Percentiles rank a stretch among this genome's conserved stretches.
Evolutionary conservation across 1,140 invertebrate species (phyloP).

Genomic region (Pentalonia nigronervosa): DNA sequence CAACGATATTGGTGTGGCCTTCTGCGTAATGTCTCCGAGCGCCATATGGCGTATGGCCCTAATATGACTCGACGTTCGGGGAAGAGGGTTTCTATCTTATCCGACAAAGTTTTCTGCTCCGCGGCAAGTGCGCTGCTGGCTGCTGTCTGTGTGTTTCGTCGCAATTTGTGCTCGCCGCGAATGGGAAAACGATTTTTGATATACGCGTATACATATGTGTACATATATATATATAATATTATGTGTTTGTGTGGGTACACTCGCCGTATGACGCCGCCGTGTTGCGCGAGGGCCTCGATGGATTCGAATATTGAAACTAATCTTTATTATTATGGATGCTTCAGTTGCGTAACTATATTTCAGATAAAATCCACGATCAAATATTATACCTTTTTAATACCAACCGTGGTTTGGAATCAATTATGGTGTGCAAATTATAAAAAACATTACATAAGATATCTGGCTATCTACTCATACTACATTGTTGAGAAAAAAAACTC

Average conservation of each 20-base stretch:
- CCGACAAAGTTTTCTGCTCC: constrained; percentile 13
- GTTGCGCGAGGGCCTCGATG: neutral
- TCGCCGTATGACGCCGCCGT: neutral
- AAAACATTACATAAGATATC: neutral
- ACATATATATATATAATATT: neutral
- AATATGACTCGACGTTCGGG: neutral
- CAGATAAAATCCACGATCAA: no score
- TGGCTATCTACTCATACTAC: neutral
- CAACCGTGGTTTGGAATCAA: neutral
- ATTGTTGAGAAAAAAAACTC: neutral
- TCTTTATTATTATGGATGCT: neutral
- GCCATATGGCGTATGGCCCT: constrained; percentile 21
- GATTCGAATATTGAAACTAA: constrained; percentile 7
- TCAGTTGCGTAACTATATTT: no score
- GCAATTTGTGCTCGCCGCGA: neutral
- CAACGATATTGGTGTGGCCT: neutral
- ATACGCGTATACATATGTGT: neutral
- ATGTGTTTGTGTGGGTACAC: neutral
- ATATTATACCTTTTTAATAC: no score
- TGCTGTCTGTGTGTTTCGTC: neutral
- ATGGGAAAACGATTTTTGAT: constrained; percentile 16
- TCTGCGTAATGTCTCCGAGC: constrained; percentile 36
- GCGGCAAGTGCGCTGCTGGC: neutral
- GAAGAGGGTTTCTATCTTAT: neutral
- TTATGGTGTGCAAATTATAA: neutral